Base-by-base conservation (phyloP, 2,888 invertebrate species). In the Glaucopsyche alexis region DNA sequence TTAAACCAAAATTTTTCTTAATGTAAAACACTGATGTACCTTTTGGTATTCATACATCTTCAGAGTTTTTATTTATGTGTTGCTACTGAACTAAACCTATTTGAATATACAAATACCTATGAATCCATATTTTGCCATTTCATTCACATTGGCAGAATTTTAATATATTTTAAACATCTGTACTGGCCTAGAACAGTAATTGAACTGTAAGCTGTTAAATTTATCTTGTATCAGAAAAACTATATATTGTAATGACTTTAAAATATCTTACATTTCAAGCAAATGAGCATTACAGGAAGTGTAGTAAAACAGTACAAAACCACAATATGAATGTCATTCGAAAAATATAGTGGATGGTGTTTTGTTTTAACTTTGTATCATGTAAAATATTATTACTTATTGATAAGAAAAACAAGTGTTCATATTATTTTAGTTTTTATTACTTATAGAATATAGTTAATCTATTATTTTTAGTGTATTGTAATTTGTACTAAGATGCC, bases 321-420 rank as follows among this genome's bases (percentile, higher is more conserved):
- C 72, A 75, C 74, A 74, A 60, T 60, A 29, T 29, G 9, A 29
- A 60, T 29, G 19, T 60, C 60, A 60, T 60, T 60, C 4, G 14
- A 13, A 13, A 60, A 60, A 50, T 40, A 65, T 73, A 71, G 64
- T 49, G 74, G 72, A 73, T 71, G 73, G 70, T 73, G 72, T 75
- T 73, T 77, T 50, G 60, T 75, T 81, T 80, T 83, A 83, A 81
- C 81, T 82, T 82, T 85, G 84, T 78, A 83, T 81, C 85, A 87
- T 87, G 88, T 90, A 77, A 74, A 81, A 72, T 64, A 49, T 66
- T 79, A 84, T 84, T 84, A 80, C 73, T 74, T 84, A 85, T 86
- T 75, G 76, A 80, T 91, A 91, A 91, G 90, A 82, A 90, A 50
- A 90, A 90, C 88, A 92, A 92, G 92, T 92, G 92, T 92, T 92